These are phyloP conservation scores for Sarcophaga carnaria DNA, from an alignment of 2,888 invertebrate species.

Conservation along the genomic window DNA sequence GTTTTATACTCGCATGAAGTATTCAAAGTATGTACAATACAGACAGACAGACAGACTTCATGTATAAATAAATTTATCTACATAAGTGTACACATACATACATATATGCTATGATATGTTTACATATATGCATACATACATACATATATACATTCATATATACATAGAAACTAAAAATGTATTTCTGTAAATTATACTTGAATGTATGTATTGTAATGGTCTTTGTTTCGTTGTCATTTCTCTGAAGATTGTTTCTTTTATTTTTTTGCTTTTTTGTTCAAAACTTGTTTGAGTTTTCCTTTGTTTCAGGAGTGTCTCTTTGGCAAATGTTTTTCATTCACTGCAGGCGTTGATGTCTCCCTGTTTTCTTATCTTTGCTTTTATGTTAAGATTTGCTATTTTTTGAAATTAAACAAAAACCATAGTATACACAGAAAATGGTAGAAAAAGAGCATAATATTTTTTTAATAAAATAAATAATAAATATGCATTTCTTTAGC, in stretches of 20 bases:
- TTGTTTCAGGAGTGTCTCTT: slow-evolving; percentile 29
- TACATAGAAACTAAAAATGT: neutral
- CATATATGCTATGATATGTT: too few species aligned
- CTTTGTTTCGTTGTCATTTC: slow-evolving; percentile 35
- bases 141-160: neutral
- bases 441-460: too few species aligned
- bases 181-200: slow-evolving; percentile 9
- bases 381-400: slow-evolving; percentile 29
- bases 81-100: too few species aligned
- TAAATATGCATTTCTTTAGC: too few species aligned
- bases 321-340: slow-evolving; percentile 23
- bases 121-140: neutral
- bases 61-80: neutral
- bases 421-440: neutral
- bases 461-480: too few species aligned
- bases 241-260: neutral
- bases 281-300: slow-evolving; percentile 1
- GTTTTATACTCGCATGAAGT: slow-evolving; percentile 17
- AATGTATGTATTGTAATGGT: slow-evolving; percentile 40
- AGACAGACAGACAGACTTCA: neutral
- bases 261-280: slow-evolving; percentile 5
- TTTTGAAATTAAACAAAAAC: neutral
- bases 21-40: neutral
- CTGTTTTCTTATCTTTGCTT: slow-evolving; percentile 24
- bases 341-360: slow-evolving; percentile 36